These are phyloP conservation scores for Listronotus bonariensis DNA, from an alignment of 1,140 invertebrate genomes.

Conservation along the genomic window DNA sequence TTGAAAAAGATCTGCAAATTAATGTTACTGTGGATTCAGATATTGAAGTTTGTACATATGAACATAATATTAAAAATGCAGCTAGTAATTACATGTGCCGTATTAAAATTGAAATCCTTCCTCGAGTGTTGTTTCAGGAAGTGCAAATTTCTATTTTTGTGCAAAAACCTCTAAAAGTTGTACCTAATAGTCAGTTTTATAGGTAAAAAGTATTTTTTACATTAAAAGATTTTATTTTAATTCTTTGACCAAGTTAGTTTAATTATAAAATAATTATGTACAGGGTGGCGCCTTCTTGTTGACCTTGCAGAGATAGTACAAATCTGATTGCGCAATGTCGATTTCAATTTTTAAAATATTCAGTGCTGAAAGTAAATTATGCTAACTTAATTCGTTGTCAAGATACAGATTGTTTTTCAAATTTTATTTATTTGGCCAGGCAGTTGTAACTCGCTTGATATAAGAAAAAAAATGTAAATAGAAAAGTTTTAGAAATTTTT, in stretches of 20 bases:
- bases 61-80: conserved; percentile 43
- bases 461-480: too few relatives aligned
- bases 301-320: too few relatives aligned
- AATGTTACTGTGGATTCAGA: conserved; percentile 54
- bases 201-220: conserved; percentile 16
- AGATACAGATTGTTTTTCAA: too few relatives aligned
- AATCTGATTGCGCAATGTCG: too few relatives aligned
- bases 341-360: too few relatives aligned
- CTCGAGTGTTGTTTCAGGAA: conserved; percentile 59
- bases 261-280: too few relatives aligned
- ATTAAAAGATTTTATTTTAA: conserved; percentile 3
- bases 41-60: conserved; percentile 49
- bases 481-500: too few relatives aligned
- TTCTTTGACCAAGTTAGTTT: background rate
- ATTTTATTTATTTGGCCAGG: too few relatives aligned
- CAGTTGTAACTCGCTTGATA: too few relatives aligned
- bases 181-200: conserved; percentile 57
- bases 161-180: conserved; percentile 58
- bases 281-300: too few relatives aligned
- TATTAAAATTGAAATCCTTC: conserved; percentile 58
- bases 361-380: too few relatives aligned
- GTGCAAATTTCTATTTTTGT: conserved; percentile 62
- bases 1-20: conserved; percentile 58
- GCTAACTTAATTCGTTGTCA: too few relatives aligned
- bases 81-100: conserved; percentile 55